Conservation (phyloP, 2,888 invertebrate species). For the Stegana nigrithorax region DNA sequence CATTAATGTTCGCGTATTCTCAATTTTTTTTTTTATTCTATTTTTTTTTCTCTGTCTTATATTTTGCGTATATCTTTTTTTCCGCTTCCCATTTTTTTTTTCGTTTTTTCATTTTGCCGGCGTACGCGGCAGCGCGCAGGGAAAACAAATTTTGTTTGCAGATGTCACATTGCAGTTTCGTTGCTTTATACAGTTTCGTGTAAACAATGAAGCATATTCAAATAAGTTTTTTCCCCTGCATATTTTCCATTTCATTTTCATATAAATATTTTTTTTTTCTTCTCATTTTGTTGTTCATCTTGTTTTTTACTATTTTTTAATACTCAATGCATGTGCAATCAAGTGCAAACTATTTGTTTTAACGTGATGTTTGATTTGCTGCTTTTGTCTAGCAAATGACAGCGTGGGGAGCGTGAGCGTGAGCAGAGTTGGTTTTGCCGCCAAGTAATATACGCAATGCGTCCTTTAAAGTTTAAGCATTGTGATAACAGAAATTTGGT, state of each 20-base stretch:
- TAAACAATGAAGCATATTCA: neutral
- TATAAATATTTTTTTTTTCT: neutral
- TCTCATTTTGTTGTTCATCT: too few relatives aligned
- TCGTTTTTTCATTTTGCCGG: too few relatives aligned
- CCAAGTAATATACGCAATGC: neutral
- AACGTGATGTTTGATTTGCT: neutral
- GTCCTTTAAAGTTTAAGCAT: too few relatives aligned
- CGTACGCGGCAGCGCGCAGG: too few relatives aligned
- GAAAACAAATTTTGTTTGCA: conserved; percentile 7
- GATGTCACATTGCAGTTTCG: conserved; percentile 5
- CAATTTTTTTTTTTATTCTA: too few relatives aligned
- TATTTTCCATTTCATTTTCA: neutral
- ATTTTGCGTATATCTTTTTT: neutral
- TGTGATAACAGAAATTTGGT: too few relatives aligned
- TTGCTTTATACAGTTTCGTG: neutral
- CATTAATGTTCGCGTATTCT: neutral
- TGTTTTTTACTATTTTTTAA: neutral
- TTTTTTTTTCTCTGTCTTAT: neutral
- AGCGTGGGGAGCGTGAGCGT: too few relatives aligned
- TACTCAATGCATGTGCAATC: neutral
- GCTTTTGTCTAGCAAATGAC: neutral
- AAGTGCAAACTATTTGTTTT: conserved; percentile 2
- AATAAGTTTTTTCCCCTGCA: neutral
- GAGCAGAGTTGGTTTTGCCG: neutral
- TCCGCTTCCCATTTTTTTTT: too few relatives aligned